These are phyloP conservation scores for Xylophagus ater DNA, from an alignment of 2,888 invertebrate species.

Conservation along the genomic window DNA sequence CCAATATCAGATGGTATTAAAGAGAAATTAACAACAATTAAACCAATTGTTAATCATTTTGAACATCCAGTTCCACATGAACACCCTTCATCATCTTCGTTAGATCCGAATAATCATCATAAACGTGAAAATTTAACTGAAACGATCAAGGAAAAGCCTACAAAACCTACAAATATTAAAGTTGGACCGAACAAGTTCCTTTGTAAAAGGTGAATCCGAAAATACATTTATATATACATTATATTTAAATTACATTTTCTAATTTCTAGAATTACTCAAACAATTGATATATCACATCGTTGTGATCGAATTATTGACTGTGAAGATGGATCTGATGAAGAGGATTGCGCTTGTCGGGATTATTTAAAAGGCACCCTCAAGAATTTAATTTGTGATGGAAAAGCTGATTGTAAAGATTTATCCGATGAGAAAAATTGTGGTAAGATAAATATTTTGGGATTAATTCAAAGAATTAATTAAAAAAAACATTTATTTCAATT, in stretches of 20 bases:
- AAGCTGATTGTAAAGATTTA: conserved; percentile 60
- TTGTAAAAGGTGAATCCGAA: conserved; percentile 12
- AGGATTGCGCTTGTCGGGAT: conserved; percentile 60
- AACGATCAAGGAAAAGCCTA: background rate
- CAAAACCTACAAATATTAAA: background rate
- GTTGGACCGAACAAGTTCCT: conserved; percentile 5
- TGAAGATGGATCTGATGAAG: conserved; percentile 73
- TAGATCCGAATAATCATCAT: too few relatives aligned
- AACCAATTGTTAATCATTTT: too few relatives aligned
- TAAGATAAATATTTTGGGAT: conserved; percentile 33
- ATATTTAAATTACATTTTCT: too few relatives aligned
- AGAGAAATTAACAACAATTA: too few relatives aligned
- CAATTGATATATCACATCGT: conserved; percentile 45
- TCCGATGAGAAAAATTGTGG: conserved; percentile 65
- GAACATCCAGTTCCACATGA: too few relatives aligned
- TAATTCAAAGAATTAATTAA: background rate
- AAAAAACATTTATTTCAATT: conserved; percentile 2
- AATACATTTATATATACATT: too few relatives aligned
- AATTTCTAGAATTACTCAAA: conserved; percentile 51
- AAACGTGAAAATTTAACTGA: too few relatives aligned
- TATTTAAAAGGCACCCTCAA: conserved; percentile 44
- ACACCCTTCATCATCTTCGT: too few relatives aligned
- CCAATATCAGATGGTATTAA: background rate
- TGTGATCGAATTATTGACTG: conserved; percentile 65
- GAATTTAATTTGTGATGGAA: conserved; percentile 60